These are phyloP conservation scores for Porphyrio hochstetteri DNA, from an alignment of 2,113 vertebrate genomes.

Conservation along the genomic window DNA sequence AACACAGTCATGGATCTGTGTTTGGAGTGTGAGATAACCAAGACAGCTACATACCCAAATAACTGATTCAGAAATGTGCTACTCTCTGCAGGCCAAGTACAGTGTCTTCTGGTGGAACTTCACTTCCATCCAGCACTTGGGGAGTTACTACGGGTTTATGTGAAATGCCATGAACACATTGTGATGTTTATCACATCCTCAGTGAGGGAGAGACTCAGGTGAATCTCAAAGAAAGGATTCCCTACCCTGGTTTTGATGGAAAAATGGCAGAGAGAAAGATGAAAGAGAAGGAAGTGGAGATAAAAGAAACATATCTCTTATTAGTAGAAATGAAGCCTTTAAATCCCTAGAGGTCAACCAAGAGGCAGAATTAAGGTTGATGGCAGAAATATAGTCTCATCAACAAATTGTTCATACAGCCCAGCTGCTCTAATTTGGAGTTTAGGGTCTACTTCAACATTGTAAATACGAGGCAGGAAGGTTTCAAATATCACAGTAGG, in stretches of 20 bases:
- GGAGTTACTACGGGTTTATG: background rate
- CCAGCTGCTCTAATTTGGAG: background rate
- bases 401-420: background rate
- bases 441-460: background rate
- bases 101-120: background rate
- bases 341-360: background rate
- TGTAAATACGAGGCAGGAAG: background rate
- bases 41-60: background rate
- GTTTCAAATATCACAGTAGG: background rate
- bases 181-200: background rate
- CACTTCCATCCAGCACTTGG: background rate
- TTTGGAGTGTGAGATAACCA: background rate
- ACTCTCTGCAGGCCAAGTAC: background rate
- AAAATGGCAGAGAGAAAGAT: background rate
- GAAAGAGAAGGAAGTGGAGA: background rate
- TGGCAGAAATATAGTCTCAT: background rate
- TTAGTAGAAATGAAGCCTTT: background rate
- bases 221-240: background rate
- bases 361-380: background rate
- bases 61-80: background rate
- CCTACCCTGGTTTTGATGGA: background rate
- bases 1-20: background rate
- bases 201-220: background rate
- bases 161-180: background rate
- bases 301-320: background rate